These are phyloP conservation scores for Aphodius sticticus DNA, from an alignment of 2,888 invertebrate species.

Conservation along the genomic window DNA sequence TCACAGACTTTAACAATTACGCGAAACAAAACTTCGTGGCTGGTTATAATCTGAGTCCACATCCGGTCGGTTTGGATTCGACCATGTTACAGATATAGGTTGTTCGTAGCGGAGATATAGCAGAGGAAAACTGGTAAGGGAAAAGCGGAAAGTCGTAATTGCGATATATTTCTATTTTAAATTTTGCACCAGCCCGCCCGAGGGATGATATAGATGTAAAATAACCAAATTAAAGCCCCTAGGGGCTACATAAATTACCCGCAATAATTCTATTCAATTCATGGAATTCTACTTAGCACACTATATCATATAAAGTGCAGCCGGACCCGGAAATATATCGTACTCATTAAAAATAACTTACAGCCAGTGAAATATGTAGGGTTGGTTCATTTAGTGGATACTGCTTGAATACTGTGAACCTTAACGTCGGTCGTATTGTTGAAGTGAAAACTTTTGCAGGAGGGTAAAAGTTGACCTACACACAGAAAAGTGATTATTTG, in stretches of 20 bases:
- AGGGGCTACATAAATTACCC: constrained; percentile 38
- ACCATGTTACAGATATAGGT: neutral
- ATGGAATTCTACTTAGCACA: constrained; percentile 48
- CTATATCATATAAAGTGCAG: constrained; percentile 47
- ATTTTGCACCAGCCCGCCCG: neutral
- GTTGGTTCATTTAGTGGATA: constrained; percentile 40
- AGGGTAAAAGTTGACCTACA: too few relatives aligned
- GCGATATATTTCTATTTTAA: constrained; percentile 10
- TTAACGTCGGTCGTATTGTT: too few relatives aligned
- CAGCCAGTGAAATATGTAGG: constrained; percentile 47
- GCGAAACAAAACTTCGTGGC: too few relatives aligned
- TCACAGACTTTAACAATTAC: too few relatives aligned
- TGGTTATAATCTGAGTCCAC: neutral
- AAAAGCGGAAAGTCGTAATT: neutral
- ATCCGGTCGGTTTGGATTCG: neutral
- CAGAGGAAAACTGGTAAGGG: neutral
- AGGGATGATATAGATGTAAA: constrained; percentile 37
- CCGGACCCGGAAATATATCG: constrained; percentile 42
- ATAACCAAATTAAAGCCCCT: constrained; percentile 38
- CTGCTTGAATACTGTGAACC: constrained; percentile 25
- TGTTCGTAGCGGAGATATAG: neutral
- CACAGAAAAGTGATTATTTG: too few relatives aligned
- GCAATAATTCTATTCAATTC: constrained; percentile 50
- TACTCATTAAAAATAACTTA: constrained; percentile 52
- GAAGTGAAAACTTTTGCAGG: too few relatives aligned